Evolutionary conservation across 2,888 invertebrate species (phyloP), one percentile per base, ranked within the genome.

Genomic region (Pyralis farinalis): DNA sequence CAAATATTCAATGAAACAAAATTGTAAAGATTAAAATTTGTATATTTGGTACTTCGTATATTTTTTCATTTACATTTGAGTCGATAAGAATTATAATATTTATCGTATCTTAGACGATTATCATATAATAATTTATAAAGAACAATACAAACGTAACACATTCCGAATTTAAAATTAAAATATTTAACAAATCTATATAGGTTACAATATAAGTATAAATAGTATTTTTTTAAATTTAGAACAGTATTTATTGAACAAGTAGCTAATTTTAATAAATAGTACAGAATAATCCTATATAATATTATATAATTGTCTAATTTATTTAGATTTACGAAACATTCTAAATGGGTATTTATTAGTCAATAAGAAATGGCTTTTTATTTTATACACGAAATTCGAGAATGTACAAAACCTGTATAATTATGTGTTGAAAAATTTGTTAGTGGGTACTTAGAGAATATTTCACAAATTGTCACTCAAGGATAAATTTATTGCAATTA

Each of bases 1-100:
- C n/a, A n/a, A n/a, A 16, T 16, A 16, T 16, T 3, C 1, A 58
- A 52, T 53, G 40, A 79, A 78, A 76, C 63, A 50, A 61, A 40
- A 16, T 12, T 29, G 44, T 53, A 85, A 87, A 87, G 87, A 88
- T 87, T 87, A 84, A 86, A 87, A 86, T 84, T 87, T 88, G 87
- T 88, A 87, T 88, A 88, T 86, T 81, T 87, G 88, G 87, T 87
- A 87, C 86, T 83, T 87, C 87, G 86, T 87, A 87, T 88, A 86
- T 80, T 82, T 73, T 73, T 77, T 82, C 76, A 83, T 86, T 87
- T 87, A 88, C 86, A 85, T 73, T 77, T 76, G 78, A 85, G 71
- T 86, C 78, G 73, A 81, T 82, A 81, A 84, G 81, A 85, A 74
- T 81, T 73, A 53, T 41, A 79, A 70, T 80, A 81, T 69, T 76